These are phyloP conservation scores for Drosophila bunnanda DNA, from an alignment of 2,888 invertebrate species.

Conservation along the genomic window DNA sequence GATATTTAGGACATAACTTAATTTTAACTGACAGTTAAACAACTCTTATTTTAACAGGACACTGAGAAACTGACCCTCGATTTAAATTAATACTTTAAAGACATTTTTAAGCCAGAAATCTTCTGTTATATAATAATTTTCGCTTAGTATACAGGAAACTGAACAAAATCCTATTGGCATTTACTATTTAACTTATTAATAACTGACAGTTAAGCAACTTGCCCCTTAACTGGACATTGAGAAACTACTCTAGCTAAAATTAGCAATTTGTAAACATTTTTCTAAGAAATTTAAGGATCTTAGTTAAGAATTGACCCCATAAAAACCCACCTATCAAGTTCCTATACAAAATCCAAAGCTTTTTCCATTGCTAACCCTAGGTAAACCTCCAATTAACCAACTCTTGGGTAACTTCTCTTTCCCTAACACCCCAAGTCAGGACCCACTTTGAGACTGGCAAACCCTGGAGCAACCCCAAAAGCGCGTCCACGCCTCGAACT, in stretches of 20 bases:
- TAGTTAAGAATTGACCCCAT: background rate
- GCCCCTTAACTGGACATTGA: background rate
- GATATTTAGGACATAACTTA: background rate
- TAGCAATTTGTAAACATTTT: too few species aligned
- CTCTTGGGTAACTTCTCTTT: background rate
- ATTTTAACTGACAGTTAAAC: background rate
- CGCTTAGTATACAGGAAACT: background rate
- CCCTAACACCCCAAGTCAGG: conserved; percentile 1
- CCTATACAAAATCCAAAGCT: background rate
- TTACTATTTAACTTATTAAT: background rate
- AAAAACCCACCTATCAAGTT: background rate
- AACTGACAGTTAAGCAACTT: background rate
- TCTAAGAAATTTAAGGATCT: background rate
- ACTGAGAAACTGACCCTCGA: rapidly evolving
- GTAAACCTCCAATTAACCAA: background rate
- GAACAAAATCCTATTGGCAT: background rate
- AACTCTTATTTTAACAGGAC: background rate
- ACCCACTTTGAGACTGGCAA: conserved; percentile 5
- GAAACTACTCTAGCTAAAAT: background rate
- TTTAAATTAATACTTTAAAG: background rate
- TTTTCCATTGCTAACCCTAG: background rate
- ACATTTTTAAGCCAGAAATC: background rate
- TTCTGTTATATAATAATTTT: background rate
- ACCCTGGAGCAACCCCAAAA: conserved; percentile 21
- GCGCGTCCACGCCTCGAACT: conserved; percentile 38